phyloP scores from a whole-genome alignment of 2,797 vertebrate genomes.

The Tangara arthus region DNA sequence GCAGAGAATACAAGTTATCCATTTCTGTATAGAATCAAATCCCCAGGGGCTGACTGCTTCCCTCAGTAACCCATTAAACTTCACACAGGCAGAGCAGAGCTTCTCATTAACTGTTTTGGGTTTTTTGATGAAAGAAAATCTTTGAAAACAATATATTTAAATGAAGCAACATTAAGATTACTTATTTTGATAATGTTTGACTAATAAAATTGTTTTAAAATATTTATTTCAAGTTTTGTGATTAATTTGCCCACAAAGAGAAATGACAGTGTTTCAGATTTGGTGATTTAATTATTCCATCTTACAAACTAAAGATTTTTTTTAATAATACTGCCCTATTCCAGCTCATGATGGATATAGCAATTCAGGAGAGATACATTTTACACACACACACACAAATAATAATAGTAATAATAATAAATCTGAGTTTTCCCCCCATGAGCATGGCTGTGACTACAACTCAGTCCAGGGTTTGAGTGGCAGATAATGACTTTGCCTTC shows the following conservation, averaged over 20 bases:
- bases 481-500: not conserved
- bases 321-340: not conserved
- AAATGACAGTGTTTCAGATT: not conserved
- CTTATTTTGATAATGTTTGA: not conserved
- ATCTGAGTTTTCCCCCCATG: accelerated
- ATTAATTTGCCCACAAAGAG: not conserved
- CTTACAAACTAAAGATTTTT: not conserved
- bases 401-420: not conserved
- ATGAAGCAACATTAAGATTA: not conserved
- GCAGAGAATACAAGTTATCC: not conserved
- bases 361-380: not conserved
- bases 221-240: not conserved
- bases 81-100: not conserved
- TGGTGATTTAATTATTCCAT: not conserved
- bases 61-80: not conserved
- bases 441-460: not conserved
- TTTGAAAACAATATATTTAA: not conserved
- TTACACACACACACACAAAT: not conserved
- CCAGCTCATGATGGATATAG: not conserved
- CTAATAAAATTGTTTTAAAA: not conserved
- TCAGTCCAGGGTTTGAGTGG: not conserved
- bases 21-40: not conserved
- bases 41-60: not conserved
- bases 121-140: not conserved
- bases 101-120: not conserved